Evolutionary conservation across 2,797 vertebrate genomes (phyloP).

Genomic region (Nasua narica): DNA sequence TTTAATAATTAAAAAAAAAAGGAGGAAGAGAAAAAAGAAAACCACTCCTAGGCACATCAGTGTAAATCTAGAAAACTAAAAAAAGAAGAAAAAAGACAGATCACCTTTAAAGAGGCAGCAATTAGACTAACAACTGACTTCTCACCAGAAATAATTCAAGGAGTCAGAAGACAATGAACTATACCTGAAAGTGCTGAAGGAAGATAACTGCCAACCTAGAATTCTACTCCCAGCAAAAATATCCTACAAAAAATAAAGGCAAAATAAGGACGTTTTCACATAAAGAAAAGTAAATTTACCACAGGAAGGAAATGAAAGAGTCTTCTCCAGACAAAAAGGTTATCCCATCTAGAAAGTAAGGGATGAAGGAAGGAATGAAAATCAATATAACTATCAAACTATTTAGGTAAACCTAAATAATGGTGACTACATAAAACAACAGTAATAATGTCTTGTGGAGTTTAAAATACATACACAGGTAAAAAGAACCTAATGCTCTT

Average conservation of each 20-base stretch:
- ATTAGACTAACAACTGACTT: neutral
- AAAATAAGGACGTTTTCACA: neutral
- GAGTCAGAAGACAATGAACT: neutral
- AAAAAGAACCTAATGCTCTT: constrained; percentile 4
- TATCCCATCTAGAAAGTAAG: neutral
- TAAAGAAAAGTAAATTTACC: neutral
- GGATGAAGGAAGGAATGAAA: neutral
- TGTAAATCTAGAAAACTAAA: neutral
- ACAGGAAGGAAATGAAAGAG: neutral
- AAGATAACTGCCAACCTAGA: neutral
- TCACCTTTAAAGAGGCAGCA: neutral
- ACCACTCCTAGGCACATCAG: neutral
- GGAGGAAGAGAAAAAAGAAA: neutral
- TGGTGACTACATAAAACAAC: neutral
- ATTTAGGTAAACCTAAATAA: neutral
- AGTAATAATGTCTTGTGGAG: neutral
- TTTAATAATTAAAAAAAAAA: neutral
- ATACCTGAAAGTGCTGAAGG: neutral
- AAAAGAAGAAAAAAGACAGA: neutral
- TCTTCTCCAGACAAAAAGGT: neutral
- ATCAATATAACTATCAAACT: neutral
- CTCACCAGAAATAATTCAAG: neutral
- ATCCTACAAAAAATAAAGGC: neutral
- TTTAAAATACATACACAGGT: constrained; percentile 12
- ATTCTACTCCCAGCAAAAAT: neutral